Percentiles rank a stretch among this genome's conserved stretches.
phyloP scores from a whole-genome alignment of 1,140 invertebrate genomes.

The Drosophila rhopaloa region DNA sequence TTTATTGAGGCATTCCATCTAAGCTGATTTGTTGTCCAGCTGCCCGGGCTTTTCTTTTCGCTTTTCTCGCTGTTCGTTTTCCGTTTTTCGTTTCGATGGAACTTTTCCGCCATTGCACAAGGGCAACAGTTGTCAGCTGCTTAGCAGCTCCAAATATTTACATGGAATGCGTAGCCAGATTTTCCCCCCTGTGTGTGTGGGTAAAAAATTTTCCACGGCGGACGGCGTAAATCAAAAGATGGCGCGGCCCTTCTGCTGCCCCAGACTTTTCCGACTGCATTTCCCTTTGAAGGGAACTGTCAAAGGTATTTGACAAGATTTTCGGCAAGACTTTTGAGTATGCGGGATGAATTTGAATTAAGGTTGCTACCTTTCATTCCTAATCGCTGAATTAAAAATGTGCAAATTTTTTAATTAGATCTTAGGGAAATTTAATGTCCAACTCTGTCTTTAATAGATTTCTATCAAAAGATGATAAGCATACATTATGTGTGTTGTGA shows the following conservation, averaged over 20 bases:
- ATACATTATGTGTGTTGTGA: too few species aligned
- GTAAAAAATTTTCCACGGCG: constrained; percentile 67
- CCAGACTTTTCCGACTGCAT: constrained; percentile 39
- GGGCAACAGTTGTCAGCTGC: constrained; percentile 77
- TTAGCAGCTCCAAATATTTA: constrained; percentile 68
- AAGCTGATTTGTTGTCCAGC: constrained; percentile 61
- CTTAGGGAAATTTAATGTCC: neutral
- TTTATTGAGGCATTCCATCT: constrained; percentile 58
- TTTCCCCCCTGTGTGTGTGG: constrained; percentile 40
- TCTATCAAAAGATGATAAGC: too few species aligned
- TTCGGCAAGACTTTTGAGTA: constrained; percentile 44
- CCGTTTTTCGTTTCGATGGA: neutral
- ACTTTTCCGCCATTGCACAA: constrained; percentile 51
- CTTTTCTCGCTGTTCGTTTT: constrained; percentile 14
- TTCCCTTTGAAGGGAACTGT: constrained; percentile 70
- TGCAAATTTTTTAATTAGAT: neutral
- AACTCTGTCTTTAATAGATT: too few species aligned
- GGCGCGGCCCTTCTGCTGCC: constrained; percentile 11
- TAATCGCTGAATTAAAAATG: neutral
- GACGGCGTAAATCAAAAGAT: constrained; percentile 74
- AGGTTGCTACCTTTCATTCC: constrained; percentile 10
- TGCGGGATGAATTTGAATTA: constrained; percentile 15
- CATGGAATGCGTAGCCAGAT: constrained; percentile 61
- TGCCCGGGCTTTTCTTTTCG: constrained; percentile 31
- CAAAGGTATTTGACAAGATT: constrained; percentile 70